Conservation (phyloP, 2,797 vertebrate species). For the Acridotheres tristis region DNA sequence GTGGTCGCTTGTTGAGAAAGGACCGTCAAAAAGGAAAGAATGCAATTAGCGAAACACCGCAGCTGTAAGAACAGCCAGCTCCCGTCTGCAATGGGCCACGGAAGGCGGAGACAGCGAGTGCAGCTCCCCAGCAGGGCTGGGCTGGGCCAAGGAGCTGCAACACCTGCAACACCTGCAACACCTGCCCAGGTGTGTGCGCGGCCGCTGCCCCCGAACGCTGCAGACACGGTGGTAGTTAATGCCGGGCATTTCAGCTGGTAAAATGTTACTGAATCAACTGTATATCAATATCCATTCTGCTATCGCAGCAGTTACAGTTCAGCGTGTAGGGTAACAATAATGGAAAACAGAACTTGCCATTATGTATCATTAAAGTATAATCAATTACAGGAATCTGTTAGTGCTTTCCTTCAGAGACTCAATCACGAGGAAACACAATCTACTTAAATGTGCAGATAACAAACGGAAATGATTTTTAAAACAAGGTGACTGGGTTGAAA, state of each 20-base stretch:
- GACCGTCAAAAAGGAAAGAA: neutral
- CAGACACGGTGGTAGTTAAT: neutral
- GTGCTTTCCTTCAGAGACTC: constrained; percentile 47
- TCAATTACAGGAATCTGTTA: constrained; percentile 42
- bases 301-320: neutral
- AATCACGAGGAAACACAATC: constrained; percentile 6
- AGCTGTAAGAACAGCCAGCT: neutral
- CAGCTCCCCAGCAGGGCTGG: neutral
- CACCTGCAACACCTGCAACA: too few relatives aligned
- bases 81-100: neutral
- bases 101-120: neutral
- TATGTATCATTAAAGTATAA: constrained; percentile 32
- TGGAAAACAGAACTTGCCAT: constrained; percentile 47
- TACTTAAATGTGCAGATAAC: constrained; percentile 23
- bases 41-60: neutral
- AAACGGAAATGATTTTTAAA: constrained; percentile 65
- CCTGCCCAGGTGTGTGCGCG: neutral
- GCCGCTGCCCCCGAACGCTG: accelerated
- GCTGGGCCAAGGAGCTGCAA: too few relatives aligned
- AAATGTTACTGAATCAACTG: neutral
- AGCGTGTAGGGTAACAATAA: neutral
- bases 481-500: constrained; percentile 28
- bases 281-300: neutral
- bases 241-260: neutral
- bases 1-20: neutral